These are phyloP conservation scores for Hylomyscus alleni DNA, from an alignment of 2,797 vertebrate genomes.

Conservation along the genomic window DNA sequence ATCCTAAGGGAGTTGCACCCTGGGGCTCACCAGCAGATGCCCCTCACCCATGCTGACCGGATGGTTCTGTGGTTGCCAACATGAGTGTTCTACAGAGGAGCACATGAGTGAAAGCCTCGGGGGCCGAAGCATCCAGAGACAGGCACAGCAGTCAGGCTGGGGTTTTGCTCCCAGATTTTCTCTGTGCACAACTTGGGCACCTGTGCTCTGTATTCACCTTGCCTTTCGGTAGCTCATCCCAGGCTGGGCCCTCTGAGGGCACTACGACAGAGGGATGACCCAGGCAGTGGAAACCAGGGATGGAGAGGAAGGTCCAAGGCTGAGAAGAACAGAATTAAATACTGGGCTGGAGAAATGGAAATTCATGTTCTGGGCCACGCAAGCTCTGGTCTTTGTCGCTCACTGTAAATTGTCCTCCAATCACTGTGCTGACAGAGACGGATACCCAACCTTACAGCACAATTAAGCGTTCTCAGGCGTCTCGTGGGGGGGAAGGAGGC, in stretches of 20 bases:
- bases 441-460: slow-evolving; percentile 82
- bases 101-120: not conserved
- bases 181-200: not conserved
- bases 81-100: not conserved
- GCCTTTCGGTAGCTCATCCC: not conserved
- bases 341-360: not conserved
- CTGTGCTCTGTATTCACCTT: fast-evolving
- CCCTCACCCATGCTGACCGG: not conserved
- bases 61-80: fast-evolving
- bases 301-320: not conserved
- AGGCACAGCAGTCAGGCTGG: not conserved
- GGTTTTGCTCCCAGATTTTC: not conserved
- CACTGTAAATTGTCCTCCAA: slow-evolving; percentile 80
- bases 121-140: not conserved
- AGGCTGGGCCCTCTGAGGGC: not conserved
- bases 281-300: not conserved
- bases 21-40: no score
- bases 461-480: slow-evolving; percentile 87
- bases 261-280: no score
- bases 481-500: slow-evolving; percentile 83
- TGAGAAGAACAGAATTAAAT: not conserved
- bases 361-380: fast-evolving
- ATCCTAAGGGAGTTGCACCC: fast-evolving
- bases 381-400: slow-evolving; percentile 51
- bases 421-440: slow-evolving; percentile 85